phyloP scores from a whole-genome alignment of 2,113 vertebrate species.

The Cinclus cinclus region DNA sequence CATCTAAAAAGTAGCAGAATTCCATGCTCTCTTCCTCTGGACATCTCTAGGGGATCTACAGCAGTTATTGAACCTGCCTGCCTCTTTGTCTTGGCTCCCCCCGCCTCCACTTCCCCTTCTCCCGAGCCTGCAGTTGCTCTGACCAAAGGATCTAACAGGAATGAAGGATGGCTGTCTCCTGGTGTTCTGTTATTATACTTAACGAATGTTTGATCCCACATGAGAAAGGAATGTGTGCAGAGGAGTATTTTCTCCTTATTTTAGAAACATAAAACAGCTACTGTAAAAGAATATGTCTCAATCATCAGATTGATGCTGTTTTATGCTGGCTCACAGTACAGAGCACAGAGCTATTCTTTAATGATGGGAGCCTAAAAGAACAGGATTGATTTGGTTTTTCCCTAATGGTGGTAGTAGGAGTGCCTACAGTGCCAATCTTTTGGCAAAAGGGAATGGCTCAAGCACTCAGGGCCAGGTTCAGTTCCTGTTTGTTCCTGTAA shows the following conservation, averaged over 20 bases:
- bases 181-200: background rate
- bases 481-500: background rate
- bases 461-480: fast-evolving
- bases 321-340: background rate
- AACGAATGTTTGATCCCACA: background rate
- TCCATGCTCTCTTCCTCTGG: background rate
- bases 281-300: background rate
- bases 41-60: background rate
- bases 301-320: background rate
- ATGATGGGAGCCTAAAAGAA: background rate
- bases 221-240: background rate
- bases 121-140: background rate
- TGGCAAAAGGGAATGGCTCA: background rate
- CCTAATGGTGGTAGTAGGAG: background rate
- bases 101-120: background rate
- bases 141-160: background rate
- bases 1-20: background rate
- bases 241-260: background rate
- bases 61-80: background rate
- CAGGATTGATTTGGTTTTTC: background rate
- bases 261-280: background rate
- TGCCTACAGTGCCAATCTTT: background rate
- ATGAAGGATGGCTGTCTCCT: background rate
- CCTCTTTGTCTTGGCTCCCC: background rate
- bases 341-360: background rate